Conservation (phyloP, 2,888 invertebrate genomes). For the Tuta absoluta region DNA sequence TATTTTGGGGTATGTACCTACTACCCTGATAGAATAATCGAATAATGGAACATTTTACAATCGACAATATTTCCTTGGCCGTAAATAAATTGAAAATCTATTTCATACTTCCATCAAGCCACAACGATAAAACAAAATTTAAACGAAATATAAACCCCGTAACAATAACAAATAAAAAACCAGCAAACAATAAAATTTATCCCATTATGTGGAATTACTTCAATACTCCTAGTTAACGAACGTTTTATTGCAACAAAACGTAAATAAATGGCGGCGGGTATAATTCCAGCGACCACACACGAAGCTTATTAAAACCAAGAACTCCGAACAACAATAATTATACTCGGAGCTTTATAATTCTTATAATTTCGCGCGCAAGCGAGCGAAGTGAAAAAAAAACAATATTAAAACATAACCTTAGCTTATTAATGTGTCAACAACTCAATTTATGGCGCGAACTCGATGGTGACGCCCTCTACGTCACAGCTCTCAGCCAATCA, state of each 20-base stretch:
- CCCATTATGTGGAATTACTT: constrained; percentile 37
- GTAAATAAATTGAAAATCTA: constrained; percentile 2
- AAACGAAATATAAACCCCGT: constrained; percentile 37
- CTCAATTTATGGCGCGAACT: constrained; percentile 81
- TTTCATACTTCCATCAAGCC: constrained; percentile 8
- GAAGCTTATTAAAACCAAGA: constrained; percentile 70
- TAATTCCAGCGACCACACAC: constrained; percentile 76
- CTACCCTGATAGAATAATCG: no score
- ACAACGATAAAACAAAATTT: constrained; percentile 28
- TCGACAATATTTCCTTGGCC: not conserved
- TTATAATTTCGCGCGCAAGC: constrained; percentile 75
- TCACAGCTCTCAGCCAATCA: constrained; percentile 66
- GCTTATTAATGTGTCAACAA: constrained; percentile 81
- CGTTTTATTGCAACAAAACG: constrained; percentile 54
- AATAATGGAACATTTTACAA: no score
- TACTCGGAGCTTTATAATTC: constrained; percentile 75
- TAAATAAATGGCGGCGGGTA: constrained; percentile 56
- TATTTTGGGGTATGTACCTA: no score
- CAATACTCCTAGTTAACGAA: constrained; percentile 37
- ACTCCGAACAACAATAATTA: constrained; percentile 74
- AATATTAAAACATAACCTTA: constrained; percentile 78
- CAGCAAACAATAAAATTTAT: constrained; percentile 33
- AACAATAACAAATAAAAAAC: constrained; percentile 39
- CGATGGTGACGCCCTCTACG: constrained; percentile 71
- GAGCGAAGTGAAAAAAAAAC: constrained; percentile 58